Evolutionary conservation across 2,888 invertebrate species (phyloP), one percentile per base, ranked within the genome.

Genomic region (Pemphredon lugubris): DNA sequence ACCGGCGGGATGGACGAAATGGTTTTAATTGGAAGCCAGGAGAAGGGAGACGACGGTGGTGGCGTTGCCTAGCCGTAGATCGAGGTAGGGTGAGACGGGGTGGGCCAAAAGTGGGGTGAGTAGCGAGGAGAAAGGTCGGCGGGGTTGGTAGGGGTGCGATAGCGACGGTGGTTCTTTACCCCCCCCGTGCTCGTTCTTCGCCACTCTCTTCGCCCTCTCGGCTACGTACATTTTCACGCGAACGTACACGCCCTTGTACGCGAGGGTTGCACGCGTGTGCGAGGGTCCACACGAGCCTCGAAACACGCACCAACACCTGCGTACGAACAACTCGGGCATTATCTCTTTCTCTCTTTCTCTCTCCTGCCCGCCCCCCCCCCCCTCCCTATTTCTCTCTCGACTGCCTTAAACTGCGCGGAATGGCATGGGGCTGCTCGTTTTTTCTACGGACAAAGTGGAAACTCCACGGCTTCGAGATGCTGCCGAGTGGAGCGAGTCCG

Each of bases 21-120:
- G 81, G 75, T 81, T 80, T 80, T 80, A 80, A 79, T 82, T 82
- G 73, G 81, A 83, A 83, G 75, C 66, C 63, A 47, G 68, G 60
- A 72, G 67, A 57, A 57, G 60, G 65, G 58, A 37, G 48, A 50
- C 58, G 60, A 42, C 34, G 60, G 44, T 23, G 57, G 60, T 55
- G 54, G 64, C 47, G 63, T 42, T 53, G 53, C 70, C 58, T 44
- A 58, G 59, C 32, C 70, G 48, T 45, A 50, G 63, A 47, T 54
- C 53, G 39, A 54, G 64, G 50, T 59, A 63, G 69, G 59, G 59
- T 44, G 69, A 64, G 64, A 39, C 26, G 68, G n/a, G n/a, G n/a
- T n/a, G n/a, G 63, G 60, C 34, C 34, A 32, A 30, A n/a, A 34
- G 45, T 18, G 44, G 20, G 45, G 42, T 13, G 67, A 50, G 60